Percentiles rank a stretch among this genome's conserved stretches.
phyloP scores from a whole-genome alignment of 2,888 invertebrate genomes.

The Noctua janthe region DNA sequence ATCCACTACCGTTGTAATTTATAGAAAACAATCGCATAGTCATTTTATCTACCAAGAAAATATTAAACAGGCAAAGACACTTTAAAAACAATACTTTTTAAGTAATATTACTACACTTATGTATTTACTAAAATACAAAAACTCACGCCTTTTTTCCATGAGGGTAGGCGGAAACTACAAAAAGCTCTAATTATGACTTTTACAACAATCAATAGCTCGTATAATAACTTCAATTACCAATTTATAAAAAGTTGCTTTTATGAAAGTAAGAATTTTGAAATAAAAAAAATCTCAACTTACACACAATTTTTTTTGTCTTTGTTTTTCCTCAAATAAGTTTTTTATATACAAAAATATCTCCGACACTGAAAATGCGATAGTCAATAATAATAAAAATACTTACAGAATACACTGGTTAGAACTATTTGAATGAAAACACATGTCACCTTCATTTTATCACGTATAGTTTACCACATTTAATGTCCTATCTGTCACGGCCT shows the following conservation, averaged over 20 bases:
- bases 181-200: background rate
- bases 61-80: background rate
- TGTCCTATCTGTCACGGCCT: slow-evolving; percentile 8
- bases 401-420: slow-evolving; percentile 23
- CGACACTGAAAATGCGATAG: background rate
- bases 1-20: background rate
- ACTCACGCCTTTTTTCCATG: too few relatives aligned
- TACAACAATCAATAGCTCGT: background rate
- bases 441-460: slow-evolving; percentile 22
- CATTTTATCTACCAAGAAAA: background rate
- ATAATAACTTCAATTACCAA: background rate
- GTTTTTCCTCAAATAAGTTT: background rate
- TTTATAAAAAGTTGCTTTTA: background rate
- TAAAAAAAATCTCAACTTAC: too few relatives aligned
- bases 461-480: background rate
- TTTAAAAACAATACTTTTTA: background rate
- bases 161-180: background rate
- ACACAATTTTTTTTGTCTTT: too few relatives aligned
- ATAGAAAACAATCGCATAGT: too few relatives aligned
- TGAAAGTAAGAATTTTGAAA: background rate
- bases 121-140: background rate
- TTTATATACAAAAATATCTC: background rate
- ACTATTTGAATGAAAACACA: slow-evolving; percentile 7
- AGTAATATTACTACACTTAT: background rate
- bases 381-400: background rate